A percentile compares a stretch with the other conserved stretches of the same genome.
These are phyloP conservation scores for Corbicula japonica DNA, from an alignment of 2,888 invertebrate species.

Conservation along the genomic window DNA sequence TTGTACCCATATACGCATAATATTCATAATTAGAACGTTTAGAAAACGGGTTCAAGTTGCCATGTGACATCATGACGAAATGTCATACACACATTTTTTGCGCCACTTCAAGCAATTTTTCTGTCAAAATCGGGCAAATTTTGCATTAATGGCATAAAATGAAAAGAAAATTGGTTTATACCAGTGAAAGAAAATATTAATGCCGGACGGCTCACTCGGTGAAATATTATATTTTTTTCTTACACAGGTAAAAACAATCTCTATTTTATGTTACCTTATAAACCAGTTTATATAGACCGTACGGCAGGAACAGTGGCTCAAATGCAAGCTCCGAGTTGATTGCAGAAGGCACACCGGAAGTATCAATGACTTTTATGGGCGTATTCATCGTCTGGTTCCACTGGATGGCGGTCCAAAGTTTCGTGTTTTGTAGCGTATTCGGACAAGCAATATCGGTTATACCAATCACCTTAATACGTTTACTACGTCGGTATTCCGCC, in stretches of 20 bases:
- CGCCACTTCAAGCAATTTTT: too few species aligned
- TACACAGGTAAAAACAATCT: not conserved
- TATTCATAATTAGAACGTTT: too few species aligned
- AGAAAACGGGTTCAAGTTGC: too few species aligned
- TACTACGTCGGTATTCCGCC: conserved; percentile 35
- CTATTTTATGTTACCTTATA: conserved; percentile 74
- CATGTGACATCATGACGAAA: too few species aligned
- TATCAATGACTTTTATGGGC: conserved; percentile 38
- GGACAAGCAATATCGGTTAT: conserved; percentile 75
- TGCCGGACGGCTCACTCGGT: too few species aligned
- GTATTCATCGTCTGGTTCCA: conserved; percentile 69
- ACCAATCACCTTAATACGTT: conserved; percentile 66
- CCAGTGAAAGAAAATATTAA: too few species aligned
- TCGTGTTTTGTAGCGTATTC: conserved; percentile 74
- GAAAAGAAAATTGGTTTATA: too few species aligned
- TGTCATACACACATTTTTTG: too few species aligned
- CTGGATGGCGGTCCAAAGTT: conserved; percentile 75
- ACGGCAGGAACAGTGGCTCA: conserved; percentile 76
- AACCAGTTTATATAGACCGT: conserved; percentile 84
- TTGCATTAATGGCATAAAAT: too few species aligned
- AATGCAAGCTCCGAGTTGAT: conserved; percentile 74
- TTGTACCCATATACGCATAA: too few species aligned
- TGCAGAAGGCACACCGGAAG: conserved; percentile 43
- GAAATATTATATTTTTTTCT: too few species aligned
- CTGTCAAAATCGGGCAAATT: too few species aligned